A percentile compares a stretch with the other conserved stretches of the same genome.
phyloP scores from a whole-genome alignment of 2,888 invertebrate species.

The Iselma pallidipennis region DNA sequence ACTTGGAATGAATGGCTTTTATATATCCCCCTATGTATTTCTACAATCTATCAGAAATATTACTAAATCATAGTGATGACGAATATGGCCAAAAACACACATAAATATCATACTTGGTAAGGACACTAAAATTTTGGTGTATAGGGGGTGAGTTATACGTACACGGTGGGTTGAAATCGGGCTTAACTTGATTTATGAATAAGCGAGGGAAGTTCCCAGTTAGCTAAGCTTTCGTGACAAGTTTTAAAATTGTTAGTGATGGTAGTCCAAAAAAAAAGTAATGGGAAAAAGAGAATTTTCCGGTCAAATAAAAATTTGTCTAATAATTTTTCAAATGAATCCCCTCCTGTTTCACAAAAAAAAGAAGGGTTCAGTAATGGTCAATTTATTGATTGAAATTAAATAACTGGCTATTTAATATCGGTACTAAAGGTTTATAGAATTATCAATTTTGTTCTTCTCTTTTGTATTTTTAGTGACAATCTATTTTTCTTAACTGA shows the following conservation, averaged over 20 bases:
- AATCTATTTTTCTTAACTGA: background rate
- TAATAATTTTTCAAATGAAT: too few species aligned
- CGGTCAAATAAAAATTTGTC: background rate
- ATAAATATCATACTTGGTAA: conserved; percentile 25
- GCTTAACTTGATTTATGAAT: conserved; percentile 42
- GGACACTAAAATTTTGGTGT: background rate
- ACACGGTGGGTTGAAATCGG: conserved; percentile 35
- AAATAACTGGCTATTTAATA: too few species aligned
- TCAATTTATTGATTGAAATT: too few species aligned
- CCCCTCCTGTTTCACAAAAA: too few species aligned
- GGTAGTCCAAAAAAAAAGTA: background rate
- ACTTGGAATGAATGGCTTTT: too few species aligned
- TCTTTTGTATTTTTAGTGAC: background rate
- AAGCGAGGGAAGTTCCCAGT: conserved; percentile 24
- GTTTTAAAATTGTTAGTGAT: conserved; percentile 29
- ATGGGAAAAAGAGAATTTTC: background rate
- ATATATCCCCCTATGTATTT: background rate
- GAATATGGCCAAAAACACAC: conserved; percentile 31
- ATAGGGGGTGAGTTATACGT: background rate
- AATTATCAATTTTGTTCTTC: background rate
- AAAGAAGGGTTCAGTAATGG: too few species aligned
- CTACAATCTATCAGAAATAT: conserved; percentile 9
- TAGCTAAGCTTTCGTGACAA: conserved; percentile 32
- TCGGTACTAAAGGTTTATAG: too few species aligned
- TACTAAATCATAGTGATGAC: conserved; percentile 39